Evolutionary conservation across 64 coral and sea anemone species (phyloP).

Genomic region (Porites australiensis): DNA sequence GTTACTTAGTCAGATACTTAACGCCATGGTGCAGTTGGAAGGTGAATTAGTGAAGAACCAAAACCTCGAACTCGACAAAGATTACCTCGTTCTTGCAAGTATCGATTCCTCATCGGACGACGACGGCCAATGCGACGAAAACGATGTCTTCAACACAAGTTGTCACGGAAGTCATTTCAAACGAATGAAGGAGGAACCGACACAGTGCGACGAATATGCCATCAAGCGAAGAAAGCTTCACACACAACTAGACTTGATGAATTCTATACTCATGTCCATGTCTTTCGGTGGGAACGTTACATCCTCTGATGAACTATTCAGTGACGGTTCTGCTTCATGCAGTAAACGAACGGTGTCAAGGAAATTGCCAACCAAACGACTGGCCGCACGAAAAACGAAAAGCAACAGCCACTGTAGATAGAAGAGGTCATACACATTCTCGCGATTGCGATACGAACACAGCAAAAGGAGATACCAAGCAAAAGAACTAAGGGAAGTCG

Average conservation of each 20-base stretch:
- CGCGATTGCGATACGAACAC: too few species aligned
- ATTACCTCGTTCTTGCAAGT: slow-evolving; percentile 1
- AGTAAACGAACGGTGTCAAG: neutral
- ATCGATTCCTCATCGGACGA: slow-evolving; percentile 37
- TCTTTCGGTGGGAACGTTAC: neutral
- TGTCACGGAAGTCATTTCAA: slow-evolving; percentile 47
- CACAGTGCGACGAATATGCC: neutral
- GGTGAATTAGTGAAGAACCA: neutral
- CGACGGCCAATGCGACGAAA: slow-evolving; percentile 10
- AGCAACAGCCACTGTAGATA: neutral
- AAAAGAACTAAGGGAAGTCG: too few species aligned
- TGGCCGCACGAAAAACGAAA: slow-evolving; percentile 17
- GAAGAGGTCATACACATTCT: too few species aligned
- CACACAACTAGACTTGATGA: slow-evolving; percentile 16
- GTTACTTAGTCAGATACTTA: neutral
- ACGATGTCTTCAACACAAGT: slow-evolving; percentile 22
- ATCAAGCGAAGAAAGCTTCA: slow-evolving; percentile 47
- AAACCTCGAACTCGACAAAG: neutral
- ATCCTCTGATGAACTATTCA: neutral
- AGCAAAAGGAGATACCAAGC: too few species aligned
- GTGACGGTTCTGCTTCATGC: neutral
- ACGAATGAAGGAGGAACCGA: slow-evolving; percentile 28
- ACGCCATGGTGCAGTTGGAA: neutral
- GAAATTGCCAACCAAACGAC: neutral
- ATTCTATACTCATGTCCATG: slow-evolving; percentile 33